These are phyloP conservation scores for Hyposoter didymator DNA, from an alignment of 2,888 invertebrate genomes.

Conservation along the genomic window DNA sequence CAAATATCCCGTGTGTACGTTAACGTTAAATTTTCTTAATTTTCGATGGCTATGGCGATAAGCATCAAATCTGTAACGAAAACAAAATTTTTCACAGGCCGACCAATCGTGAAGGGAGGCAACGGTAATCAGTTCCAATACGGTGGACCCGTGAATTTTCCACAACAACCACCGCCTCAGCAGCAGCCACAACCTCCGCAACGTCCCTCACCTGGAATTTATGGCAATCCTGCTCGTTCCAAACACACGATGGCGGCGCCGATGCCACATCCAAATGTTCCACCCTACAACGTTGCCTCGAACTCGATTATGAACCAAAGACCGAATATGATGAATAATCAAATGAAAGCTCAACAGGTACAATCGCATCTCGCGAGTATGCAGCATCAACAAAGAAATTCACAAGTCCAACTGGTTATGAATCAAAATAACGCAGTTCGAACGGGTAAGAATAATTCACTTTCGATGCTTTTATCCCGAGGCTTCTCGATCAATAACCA, in stretches of 20 bases:
- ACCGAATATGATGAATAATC: conserved; percentile 82
- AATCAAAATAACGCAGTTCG: conserved; percentile 81
- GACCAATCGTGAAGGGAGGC: conserved; percentile 87
- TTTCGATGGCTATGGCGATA: background rate
- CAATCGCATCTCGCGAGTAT: conserved; percentile 82
- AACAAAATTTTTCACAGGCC: conserved; percentile 80
- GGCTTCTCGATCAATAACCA: background rate
- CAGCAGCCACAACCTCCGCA: conserved; percentile 77
- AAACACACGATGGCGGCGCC: conserved; percentile 80
- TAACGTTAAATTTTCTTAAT: background rate
- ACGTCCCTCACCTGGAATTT: conserved; percentile 76
- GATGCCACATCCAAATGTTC: conserved; percentile 77
- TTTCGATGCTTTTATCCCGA: background rate
- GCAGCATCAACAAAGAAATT: conserved; percentile 84
- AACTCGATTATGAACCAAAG: conserved; percentile 80
- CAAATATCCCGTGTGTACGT: background rate
- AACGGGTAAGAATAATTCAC: conserved; percentile 73
- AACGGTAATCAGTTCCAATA: conserved; percentile 80
- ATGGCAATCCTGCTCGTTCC: conserved; percentile 79
- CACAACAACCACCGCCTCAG: conserved; percentile 76
- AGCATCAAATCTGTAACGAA: background rate
- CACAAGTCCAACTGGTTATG: conserved; percentile 78
- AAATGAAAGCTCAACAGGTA: conserved; percentile 86
- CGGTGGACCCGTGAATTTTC: conserved; percentile 76
- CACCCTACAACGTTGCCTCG: conserved; percentile 78